Conservation (phyloP, 2,113 vertebrate genomes). For the Osmerus mordax region DNA sequence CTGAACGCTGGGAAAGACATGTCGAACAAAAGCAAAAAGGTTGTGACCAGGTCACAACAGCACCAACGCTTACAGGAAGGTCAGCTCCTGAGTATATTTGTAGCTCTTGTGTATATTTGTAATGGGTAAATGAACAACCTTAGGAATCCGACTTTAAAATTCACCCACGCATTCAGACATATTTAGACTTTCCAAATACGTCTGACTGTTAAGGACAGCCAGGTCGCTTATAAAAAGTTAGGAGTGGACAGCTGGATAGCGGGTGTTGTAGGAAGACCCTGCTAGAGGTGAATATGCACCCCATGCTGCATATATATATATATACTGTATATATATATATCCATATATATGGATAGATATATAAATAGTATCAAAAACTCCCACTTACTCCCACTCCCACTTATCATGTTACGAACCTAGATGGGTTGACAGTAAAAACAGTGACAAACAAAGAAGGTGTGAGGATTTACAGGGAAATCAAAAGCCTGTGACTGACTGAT, state of each 20-base stretch:
- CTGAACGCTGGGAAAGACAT: background rate
- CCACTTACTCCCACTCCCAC: too few species aligned
- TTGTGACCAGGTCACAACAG: slow-evolving; percentile 1
- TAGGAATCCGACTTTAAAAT: slow-evolving; percentile 35
- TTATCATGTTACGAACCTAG: too few species aligned
- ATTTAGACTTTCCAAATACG: slow-evolving; percentile 39
- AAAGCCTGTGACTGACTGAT: slow-evolving; percentile 29
- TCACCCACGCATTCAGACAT: slow-evolving; percentile 13
- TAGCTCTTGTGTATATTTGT: slow-evolving; percentile 11
- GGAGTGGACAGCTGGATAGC: slow-evolving; percentile 35
- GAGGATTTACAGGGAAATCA: slow-evolving; percentile 37
- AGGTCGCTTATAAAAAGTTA: slow-evolving; percentile 30
- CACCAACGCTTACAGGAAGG: slow-evolving; percentile 26
- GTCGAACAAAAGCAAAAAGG: background rate
- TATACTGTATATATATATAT: too few species aligned
- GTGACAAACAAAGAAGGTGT: slow-evolving; percentile 44
- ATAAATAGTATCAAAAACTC: background rate
- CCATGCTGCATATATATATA: background rate
- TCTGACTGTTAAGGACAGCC: slow-evolving; percentile 18
- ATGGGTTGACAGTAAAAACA: slow-evolving; percentile 33
- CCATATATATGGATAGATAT: slow-evolving; percentile 6
- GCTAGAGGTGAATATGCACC: slow-evolving; percentile 25
- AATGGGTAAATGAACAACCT: slow-evolving; percentile 24
- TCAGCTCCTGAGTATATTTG: slow-evolving; percentile 14
- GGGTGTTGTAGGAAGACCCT: slow-evolving; percentile 33